These are phyloP conservation scores for Morpho achilles DNA, from an alignment of 2,888 invertebrate species.

Conservation along the genomic window DNA sequence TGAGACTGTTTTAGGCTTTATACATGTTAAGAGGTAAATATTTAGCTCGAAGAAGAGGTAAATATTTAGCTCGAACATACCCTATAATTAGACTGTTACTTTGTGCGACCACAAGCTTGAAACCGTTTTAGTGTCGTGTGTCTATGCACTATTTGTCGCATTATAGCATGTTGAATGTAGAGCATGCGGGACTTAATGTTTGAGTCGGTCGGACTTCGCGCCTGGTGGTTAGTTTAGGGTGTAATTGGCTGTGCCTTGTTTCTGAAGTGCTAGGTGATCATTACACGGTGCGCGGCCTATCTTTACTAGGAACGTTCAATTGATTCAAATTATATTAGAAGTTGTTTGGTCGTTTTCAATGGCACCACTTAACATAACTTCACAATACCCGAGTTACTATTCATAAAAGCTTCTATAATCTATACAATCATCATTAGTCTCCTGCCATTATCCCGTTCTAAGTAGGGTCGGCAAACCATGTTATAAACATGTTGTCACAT, in stretches of 20 bases:
- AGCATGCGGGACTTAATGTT: conserved; percentile 53
- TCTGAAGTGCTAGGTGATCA: conserved; percentile 7
- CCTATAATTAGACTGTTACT: conserved; percentile 2
- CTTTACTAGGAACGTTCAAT: conserved; percentile 5
- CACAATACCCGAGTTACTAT: no score
- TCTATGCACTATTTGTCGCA: conserved; percentile 19
- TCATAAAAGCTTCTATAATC: no score
- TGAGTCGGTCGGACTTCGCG: conserved; percentile 8
- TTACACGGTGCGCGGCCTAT: conserved; percentile 1
- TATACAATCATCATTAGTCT: no score
- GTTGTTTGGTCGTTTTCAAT: background rate
- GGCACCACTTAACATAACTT: background rate
- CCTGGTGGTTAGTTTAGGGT: conserved; percentile 18
- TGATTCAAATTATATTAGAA: conserved; percentile 10
- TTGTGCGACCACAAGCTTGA: background rate
- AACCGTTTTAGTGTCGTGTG: conserved; percentile 7
- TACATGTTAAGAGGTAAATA: background rate
- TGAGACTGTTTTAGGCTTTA: no score
- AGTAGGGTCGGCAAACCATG: no score
- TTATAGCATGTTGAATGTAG: conserved; percentile 44
- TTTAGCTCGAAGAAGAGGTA: background rate
- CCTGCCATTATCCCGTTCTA: no score
- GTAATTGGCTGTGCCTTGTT: conserved; percentile 13
- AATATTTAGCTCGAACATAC: background rate
- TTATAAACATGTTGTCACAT: no score